Base-by-base conservation (phyloP, 2,888 invertebrate species). In the Tetragnatha montana region DNA sequence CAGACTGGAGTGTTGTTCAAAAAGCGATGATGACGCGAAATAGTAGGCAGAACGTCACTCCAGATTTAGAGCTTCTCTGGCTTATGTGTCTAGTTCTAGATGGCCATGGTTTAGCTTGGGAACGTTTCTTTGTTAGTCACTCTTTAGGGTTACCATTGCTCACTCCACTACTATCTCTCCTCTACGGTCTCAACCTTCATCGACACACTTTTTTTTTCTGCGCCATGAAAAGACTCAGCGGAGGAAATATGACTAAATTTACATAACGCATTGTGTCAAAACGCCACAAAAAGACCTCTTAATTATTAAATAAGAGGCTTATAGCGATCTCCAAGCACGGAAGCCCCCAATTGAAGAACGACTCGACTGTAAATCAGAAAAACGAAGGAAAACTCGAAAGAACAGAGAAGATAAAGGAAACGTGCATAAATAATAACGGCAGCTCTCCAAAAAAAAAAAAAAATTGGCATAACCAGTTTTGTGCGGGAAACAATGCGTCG, bases 401-500 rank as follows among this genome's bases (percentile, higher is more conserved):
- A 50, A 49, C 21, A 51, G 22, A 50, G 19, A 81, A 49, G 49
- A 21, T 22, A 73, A 71, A 14, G 60, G 73, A 82, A 51, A 74
- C 60, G 22, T 8, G 35, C 81, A 21, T 82, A 82, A 74, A 82
- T 82, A 82, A 50, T 74, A 51, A 19, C n/a, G n/a, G n/a, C n/a
- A n/a, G n/a, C n/a, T n/a, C 12, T 10, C 35, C 73, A 82, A 81
- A 82, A 82, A n/a, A 19, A n/a, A n/a, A n/a, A n/a, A n/a, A n/a
- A n/a, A n/a, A n/a, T n/a, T 17, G 21, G 70, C 82, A 82, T 60
- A 82, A 82, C 51, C 82, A 71, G 82, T 74, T 82, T 82, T 82
- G 82, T 74, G 73, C 35, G 8, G 22, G 35, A 73, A 82, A 82
- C 82, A 82, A 82, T 50, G 60, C 14, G 22, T 73, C 74, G 71